Evolutionary conservation across 1,140 invertebrate genomes (phyloP).

Genomic region (Microplitis mediator): DNA sequence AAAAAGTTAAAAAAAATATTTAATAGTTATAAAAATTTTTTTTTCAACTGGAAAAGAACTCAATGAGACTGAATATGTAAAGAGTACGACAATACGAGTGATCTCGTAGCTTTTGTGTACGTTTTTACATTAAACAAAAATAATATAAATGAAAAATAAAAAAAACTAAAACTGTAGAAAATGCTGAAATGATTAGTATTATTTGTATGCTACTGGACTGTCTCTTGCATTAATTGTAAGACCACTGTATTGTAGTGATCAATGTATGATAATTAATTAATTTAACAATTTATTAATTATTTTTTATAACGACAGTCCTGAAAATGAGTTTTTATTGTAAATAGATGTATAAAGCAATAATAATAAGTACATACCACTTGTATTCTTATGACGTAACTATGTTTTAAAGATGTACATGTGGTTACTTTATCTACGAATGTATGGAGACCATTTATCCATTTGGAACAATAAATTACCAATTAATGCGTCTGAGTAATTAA

Average conservation of each 20-base stretch:
- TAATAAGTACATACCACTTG: constrained; percentile 47
- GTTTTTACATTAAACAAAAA: constrained; percentile 48
- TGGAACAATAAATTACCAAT: background rate
- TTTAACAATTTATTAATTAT: background rate
- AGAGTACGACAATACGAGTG: constrained; percentile 58
- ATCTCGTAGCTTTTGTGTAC: constrained; percentile 58
- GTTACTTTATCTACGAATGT: background rate
- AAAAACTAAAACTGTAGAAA: constrained; percentile 9
- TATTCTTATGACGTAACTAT: constrained; percentile 32
- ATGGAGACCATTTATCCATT: background rate
- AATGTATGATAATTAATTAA: background rate
- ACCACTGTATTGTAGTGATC: too few species aligned
- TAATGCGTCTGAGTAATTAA: background rate
- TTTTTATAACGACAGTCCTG: constrained; percentile 8
- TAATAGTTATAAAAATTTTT: background rate
- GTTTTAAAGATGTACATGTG: background rate
- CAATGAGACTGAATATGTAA: constrained; percentile 60
- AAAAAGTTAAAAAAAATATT: background rate
- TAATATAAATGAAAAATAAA: constrained; percentile 23
- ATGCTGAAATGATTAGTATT: constrained; percentile 33
- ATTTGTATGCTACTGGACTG: constrained; percentile 20
- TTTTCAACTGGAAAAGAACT: constrained; percentile 37
- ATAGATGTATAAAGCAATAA: constrained; percentile 51
- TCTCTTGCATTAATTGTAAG: background rate
- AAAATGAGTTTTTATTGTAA: constrained; percentile 37